Base-by-base conservation (phyloP, 2,888 invertebrate genomes). In the Drosophila diplacantha region DNA sequence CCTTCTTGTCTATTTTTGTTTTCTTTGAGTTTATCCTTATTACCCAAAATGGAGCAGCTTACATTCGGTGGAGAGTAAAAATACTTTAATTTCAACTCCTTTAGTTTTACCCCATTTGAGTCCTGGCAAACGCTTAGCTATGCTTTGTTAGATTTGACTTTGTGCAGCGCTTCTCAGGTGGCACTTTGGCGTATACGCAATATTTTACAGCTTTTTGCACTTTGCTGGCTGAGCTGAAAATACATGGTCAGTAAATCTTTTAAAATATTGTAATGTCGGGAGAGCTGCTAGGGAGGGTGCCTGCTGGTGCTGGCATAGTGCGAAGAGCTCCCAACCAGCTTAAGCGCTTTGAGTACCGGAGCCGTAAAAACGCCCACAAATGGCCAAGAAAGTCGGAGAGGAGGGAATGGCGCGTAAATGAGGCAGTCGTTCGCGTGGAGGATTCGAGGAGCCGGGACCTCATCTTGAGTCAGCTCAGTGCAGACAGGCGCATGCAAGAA, bases 191-290 rank as follows among this genome's bases (percentile, higher is more conserved):
- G 71, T 72, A 73, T 81, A 73, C 71, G 64, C 71, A 74, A 83
- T 83, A 77, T 69, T 73, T 72, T 81, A 81, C 73, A 83, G 60
- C 69, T 71, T 75, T 79, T 81, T 77, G 78, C 78, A 79, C 83
- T 81, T 73, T 79, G 62, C 51, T 68, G 49, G 53, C 69, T 56
- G 66, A 56, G 61, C 61, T 71, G 49, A 56, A 71, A 58, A 47
- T 67, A 68, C 73, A 74, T 77, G 75, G 83, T 83, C 83, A 79
- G 73, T 83, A 79, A 79, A 79, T 79, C 78, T 78, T 69, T 74
- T 68, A 77, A 78, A 81, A 83, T 79, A 79, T 79, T 81, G 81
- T 78, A 71, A 71, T 68, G 68, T 54, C 50, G 43, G 38, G 52
- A 12, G 32, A 43, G 44, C 31, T 31, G 29, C 29, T 29, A 46